Percentiles rank a stretch among this genome's conserved stretches.
Evolutionary conservation across 2,888 invertebrate species (phyloP).

Genomic region (Luffia ferchaultella): DNA sequence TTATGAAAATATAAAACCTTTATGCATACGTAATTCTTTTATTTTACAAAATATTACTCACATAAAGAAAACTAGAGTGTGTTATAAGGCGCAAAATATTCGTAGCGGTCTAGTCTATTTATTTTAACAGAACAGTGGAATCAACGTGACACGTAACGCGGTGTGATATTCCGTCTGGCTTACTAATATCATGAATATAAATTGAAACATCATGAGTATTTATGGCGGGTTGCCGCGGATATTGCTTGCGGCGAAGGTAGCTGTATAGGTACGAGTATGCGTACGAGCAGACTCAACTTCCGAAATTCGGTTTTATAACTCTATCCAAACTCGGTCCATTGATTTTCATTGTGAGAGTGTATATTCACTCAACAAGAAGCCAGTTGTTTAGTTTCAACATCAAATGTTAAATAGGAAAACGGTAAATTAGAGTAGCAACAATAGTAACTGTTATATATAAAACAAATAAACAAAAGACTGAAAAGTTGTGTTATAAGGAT

Average conservation of each 20-base stretch:
- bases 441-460: too few relatives aligned
- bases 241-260: constrained; percentile 35
- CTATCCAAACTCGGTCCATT: not conserved
- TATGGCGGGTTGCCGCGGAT: constrained; percentile 49
- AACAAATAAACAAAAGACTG: too few relatives aligned
- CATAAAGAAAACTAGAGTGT: not conserved
- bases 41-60: too few relatives aligned
- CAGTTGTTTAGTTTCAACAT: too few relatives aligned
- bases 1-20: too few relatives aligned
- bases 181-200: constrained; percentile 65
- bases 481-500: too few relatives aligned
- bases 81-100: not conserved
- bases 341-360: not conserved
- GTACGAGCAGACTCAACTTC: too few relatives aligned
- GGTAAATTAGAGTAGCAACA: too few relatives aligned
- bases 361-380: too few relatives aligned
- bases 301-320: not conserved
- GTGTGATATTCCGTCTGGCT: constrained; percentile 31
- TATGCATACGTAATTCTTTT: too few relatives aligned
- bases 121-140: constrained; percentile 55
- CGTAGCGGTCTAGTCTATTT: constrained; percentile 21
- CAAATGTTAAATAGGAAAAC: too few relatives aligned
- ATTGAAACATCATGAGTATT: constrained; percentile 62
- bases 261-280: too few relatives aligned
- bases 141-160: constrained; percentile 45